Evolutionary conservation across 2,888 invertebrate genomes (phyloP).

Genomic region (Labia minor): DNA sequence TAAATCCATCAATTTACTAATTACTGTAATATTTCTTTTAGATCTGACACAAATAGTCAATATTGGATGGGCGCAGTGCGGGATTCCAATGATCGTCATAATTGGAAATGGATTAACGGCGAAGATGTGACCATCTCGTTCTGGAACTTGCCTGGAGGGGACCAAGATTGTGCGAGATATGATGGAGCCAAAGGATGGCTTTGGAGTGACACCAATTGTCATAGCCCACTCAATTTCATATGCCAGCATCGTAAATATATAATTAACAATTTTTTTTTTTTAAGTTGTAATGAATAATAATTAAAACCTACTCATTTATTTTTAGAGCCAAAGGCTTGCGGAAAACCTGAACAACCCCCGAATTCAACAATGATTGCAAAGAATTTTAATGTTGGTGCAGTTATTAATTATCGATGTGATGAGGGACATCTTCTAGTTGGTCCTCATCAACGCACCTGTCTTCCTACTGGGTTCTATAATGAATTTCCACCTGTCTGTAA

Average conservation of each 20-base stretch:
- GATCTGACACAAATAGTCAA: constrained; percentile 80
- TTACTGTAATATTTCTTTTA: constrained; percentile 32
- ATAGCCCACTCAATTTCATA: constrained; percentile 72
- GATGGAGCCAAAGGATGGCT: constrained; percentile 91
- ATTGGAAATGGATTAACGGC: constrained; percentile 86
- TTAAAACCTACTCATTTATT: constrained; percentile 24
- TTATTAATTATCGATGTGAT: constrained; percentile 74
- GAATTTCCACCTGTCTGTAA: constrained; percentile 89
- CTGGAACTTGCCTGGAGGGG: constrained; percentile 78
- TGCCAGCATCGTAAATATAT: constrained; percentile 79
- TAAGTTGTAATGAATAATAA: background rate
- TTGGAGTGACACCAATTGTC: constrained; percentile 87
- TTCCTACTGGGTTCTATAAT: constrained; percentile 85
- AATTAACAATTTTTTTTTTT: background rate
- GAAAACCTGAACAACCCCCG: constrained; percentile 83
- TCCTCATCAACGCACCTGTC: constrained; percentile 68
- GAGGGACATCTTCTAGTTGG: constrained; percentile 79
- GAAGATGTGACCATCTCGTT: constrained; percentile 82
- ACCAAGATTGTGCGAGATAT: constrained; percentile 76
- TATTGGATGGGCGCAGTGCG: constrained; percentile 91
- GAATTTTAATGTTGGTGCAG: constrained; percentile 68
- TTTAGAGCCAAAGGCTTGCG: constrained; percentile 78
- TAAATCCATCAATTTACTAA: constrained; percentile 8
- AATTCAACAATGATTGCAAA: constrained; percentile 77
- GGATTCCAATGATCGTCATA: constrained; percentile 62